Percentiles rank a stretch among this genome's conserved stretches.
Conservation (phyloP, 1,140 invertebrate genomes). For the Calephelis virginiensis region DNA sequence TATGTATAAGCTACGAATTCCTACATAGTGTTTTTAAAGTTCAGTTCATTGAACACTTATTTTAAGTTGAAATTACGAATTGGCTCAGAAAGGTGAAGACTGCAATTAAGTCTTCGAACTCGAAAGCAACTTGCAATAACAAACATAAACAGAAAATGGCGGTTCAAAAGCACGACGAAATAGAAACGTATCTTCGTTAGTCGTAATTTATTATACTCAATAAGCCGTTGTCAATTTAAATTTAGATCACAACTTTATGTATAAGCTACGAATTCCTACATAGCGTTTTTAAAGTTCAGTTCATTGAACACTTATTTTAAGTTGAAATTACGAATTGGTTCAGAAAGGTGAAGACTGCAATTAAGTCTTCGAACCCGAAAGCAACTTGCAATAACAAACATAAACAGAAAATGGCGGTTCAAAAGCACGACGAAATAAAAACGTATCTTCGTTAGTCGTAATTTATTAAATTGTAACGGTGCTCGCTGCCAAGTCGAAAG, state of each 20-base stretch:
- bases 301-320: neutral
- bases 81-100: neutral
- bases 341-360: neutral
- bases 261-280: no score
- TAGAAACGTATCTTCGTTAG: slow-evolving; percentile 47
- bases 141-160: slow-evolving; percentile 23
- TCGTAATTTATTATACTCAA: slow-evolving; percentile 53
- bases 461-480: slow-evolving; percentile 55
- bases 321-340: neutral
- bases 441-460: slow-evolving; percentile 47
- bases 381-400: slow-evolving; percentile 10
- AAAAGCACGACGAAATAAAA: slow-evolving; percentile 40
- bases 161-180: slow-evolving; percentile 35
- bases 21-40: no score
- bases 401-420: slow-evolving; percentile 25
- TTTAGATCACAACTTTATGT: no score
- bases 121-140: slow-evolving; percentile 5
- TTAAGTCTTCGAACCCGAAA: neutral
- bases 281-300: no score
- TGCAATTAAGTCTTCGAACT: neutral
- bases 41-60: neutral
- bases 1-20: no score
- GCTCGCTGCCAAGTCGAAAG: slow-evolving; percentile 42
- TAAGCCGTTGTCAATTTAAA: no score
- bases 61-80: neutral